Conservation (phyloP, 2,113 vertebrate species). For the Ancistrus triradiatus region DNA sequence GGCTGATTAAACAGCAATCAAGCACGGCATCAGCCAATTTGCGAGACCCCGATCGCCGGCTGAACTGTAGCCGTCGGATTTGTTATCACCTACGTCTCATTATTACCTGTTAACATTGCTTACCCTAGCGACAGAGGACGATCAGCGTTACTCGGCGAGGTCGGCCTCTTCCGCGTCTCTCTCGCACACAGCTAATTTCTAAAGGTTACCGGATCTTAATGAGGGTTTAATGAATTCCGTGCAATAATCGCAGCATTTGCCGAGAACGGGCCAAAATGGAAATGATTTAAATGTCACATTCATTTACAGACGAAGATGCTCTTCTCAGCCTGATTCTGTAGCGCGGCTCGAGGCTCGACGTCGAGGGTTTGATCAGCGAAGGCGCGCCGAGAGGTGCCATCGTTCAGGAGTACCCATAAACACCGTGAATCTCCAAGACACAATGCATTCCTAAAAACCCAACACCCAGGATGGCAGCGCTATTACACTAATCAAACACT, state of each 20-base stretch:
- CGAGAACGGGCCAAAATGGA: conserved; percentile 7
- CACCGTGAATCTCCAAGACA: neutral
- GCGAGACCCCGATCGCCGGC: neutral
- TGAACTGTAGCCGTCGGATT: conserved; percentile 18
- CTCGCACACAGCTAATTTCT: conserved; percentile 27
- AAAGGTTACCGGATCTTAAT: conserved; percentile 43
- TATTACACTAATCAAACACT: conserved; percentile 17
- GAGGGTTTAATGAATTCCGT: conserved; percentile 41
- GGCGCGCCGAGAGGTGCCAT: no score
- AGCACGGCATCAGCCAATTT: conserved; percentile 11
- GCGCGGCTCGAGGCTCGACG: conserved; percentile 2
- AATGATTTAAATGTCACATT: conserved; percentile 42
- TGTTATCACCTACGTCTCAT: conserved; percentile 32
- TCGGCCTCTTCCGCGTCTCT: conserved; percentile 1
- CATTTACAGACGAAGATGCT: conserved; percentile 32
- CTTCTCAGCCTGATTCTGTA: conserved; percentile 5
- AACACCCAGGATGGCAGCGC: neutral
- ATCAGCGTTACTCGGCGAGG: neutral
- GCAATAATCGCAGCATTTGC: conserved; percentile 25
- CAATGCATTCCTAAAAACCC: neutral
- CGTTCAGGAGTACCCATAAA: neutral
- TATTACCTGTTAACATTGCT: conserved; percentile 33
- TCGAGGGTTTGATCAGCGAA: neutral
- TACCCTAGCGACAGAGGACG: conserved; percentile 28
- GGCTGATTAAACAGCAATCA: conserved; percentile 38